Evolutionary conservation across 2,888 invertebrate species (phyloP).

Genomic region (Scelioninae gen. 1): DNA sequence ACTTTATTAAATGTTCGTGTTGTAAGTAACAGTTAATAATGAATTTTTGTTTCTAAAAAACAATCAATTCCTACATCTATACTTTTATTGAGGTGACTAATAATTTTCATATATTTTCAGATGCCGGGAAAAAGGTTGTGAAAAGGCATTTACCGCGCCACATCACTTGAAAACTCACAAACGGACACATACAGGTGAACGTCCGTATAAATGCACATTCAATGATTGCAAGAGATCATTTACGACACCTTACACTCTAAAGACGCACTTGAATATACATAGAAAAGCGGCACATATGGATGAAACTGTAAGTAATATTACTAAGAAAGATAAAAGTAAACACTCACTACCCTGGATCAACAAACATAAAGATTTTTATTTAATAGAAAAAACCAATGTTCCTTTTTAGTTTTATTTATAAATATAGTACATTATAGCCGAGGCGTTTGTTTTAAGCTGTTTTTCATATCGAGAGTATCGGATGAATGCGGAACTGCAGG

Average conservation of each 20-base stretch:
- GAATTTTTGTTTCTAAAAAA: background rate
- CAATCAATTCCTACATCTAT: background rate
- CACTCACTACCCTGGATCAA: too few species aligned
- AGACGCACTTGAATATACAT: conserved; percentile 91
- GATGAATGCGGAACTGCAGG: too few species aligned
- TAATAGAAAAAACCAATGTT: too few species aligned
- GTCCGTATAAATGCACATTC: conserved; percentile 90
- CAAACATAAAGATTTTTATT: background rate
- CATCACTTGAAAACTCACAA: conserved; percentile 97
- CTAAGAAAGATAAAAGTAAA: background rate
- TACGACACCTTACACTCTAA: conserved; percentile 93
- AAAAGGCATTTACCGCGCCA: conserved; percentile 96
- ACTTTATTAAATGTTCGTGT: too few species aligned
- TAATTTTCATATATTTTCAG: conserved; percentile 83
- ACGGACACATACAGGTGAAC: conserved; percentile 92
- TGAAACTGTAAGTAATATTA: conserved; percentile 74
- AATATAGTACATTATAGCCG: too few species aligned
- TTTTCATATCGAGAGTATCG: too few species aligned
- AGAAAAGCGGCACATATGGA: conserved; percentile 83
- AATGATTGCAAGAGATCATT: conserved; percentile 91
- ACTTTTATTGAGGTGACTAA: background rate
- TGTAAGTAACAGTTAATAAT: background rate
- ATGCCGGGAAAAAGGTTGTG: conserved; percentile 93
- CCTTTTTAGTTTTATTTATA: too few species aligned
- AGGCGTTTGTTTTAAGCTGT: too few species aligned